phyloP scores from a whole-genome alignment of 2,888 invertebrate species.

The Caenorhabditis imperialis region DNA sequence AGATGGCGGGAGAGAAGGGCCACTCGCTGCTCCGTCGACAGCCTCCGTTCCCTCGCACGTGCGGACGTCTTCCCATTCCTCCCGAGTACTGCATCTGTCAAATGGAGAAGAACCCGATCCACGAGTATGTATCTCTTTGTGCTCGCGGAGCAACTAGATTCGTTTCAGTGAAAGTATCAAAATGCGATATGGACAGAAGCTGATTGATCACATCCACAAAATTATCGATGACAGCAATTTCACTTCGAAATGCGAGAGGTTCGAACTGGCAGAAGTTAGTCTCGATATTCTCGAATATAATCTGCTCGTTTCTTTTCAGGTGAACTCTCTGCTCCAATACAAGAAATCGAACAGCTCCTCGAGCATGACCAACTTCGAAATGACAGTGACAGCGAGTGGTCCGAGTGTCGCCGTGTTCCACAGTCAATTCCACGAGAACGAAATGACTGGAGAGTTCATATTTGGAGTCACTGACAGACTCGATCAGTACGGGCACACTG shows the following conservation, averaged over 20 bases:
- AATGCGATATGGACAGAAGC: background rate
- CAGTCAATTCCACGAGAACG: too few relatives aligned
- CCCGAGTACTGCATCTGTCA: conserved; percentile 22
- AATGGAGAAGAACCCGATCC: background rate
- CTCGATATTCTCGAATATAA: too few relatives aligned
- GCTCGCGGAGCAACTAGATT: too few relatives aligned
- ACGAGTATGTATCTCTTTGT: background rate
- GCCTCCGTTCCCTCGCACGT: conserved; percentile 6
- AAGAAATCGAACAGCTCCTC: too few relatives aligned
- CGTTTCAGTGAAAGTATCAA: background rate
- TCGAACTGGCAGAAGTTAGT: too few relatives aligned
- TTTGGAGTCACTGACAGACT: background rate
- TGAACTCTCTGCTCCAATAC: too few relatives aligned
- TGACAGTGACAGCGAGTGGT: background rate
- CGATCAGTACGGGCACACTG: background rate
- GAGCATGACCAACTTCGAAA: background rate
- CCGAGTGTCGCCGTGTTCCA: background rate
- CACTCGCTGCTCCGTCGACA: conserved; percentile 18
- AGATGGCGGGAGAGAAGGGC: conserved; percentile 8
- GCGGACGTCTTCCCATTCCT: conserved; percentile 15
- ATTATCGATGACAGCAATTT: background rate
- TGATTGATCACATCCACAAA: too few relatives aligned
- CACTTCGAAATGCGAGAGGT: background rate
- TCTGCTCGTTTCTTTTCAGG: too few relatives aligned
- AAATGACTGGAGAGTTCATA: background rate